A percentile compares a stretch with the other conserved stretches of the same genome.
These are phyloP conservation scores for Engraulis encrasicolus DNA, from an alignment of 2,113 vertebrate species.

Conservation along the genomic window DNA sequence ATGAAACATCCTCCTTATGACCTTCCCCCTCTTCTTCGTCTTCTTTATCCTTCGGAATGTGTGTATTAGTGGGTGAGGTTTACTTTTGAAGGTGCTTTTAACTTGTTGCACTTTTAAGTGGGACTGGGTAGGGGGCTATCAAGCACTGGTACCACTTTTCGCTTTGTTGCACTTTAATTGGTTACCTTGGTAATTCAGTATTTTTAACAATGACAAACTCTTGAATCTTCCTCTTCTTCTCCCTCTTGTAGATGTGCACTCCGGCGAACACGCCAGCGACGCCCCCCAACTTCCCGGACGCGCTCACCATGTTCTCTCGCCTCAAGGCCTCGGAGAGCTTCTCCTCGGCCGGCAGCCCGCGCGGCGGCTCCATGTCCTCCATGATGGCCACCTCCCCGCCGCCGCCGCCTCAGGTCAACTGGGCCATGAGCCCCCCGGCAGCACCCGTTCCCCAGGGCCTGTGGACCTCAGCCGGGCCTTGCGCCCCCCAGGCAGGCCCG, in stretches of 20 bases:
- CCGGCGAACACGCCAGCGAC: constrained; percentile 87
- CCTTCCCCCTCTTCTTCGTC: neutral
- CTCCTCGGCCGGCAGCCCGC: constrained; percentile 69
- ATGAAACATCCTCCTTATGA: neutral
- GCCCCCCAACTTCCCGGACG: constrained; percentile 85
- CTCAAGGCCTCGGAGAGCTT: constrained; percentile 83
- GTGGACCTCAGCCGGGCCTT: constrained; percentile 73
- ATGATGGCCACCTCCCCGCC: constrained; percentile 78
- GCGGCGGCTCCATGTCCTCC: constrained; percentile 70
- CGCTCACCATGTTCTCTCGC: constrained; percentile 86
- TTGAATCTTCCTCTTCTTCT: constrained; percentile 28
- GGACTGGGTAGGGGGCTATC: no score
- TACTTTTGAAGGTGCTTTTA: no score
- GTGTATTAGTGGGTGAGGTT: no score
- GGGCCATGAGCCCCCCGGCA: constrained; percentile 65
- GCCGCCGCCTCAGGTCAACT: constrained; percentile 69
- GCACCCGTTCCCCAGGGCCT: constrained; percentile 65
- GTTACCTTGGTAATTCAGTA: no score
- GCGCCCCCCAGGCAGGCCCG: constrained; percentile 63
- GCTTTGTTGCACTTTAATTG: no score
- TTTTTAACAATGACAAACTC: no score
- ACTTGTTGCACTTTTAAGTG: no score
- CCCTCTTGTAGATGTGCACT: constrained; percentile 85
- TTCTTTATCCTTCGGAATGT: no score
- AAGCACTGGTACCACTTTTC: no score